phyloP scores from a whole-genome alignment of 2,888 invertebrate genomes.

The Odiellus spinosus region DNA sequence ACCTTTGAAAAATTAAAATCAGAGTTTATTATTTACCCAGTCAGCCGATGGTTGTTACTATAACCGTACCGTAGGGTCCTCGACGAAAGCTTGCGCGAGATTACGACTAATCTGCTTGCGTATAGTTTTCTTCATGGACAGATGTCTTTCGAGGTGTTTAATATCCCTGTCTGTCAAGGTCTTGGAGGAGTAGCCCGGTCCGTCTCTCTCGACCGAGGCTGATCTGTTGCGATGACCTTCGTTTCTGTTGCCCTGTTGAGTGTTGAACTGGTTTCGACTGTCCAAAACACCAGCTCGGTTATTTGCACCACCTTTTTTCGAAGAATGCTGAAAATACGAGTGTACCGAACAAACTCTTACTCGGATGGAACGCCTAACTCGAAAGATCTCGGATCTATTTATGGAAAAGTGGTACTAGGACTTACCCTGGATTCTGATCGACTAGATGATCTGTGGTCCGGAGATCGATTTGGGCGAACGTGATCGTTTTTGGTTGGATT shows the following conservation, averaged over 20 bases:
- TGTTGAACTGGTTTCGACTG: background rate
- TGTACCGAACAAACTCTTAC: too few relatives aligned
- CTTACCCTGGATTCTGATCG: too few relatives aligned
- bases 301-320: background rate
- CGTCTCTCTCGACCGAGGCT: background rate
- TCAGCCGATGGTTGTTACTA: background rate
- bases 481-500: too few relatives aligned
- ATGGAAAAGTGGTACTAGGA: too few relatives aligned
- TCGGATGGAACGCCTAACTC: too few relatives aligned
- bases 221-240: constrained; percentile 1
- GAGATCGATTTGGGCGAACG: too few relatives aligned
- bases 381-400: too few relatives aligned
- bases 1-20: background rate
- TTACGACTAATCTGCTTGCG: constrained; percentile 71
- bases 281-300: background rate
- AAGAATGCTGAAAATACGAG: background rate
- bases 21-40: too few relatives aligned
- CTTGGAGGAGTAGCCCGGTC: constrained; percentile 10
- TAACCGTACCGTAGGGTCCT: constrained; percentile 8
- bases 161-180: constrained; percentile 30
- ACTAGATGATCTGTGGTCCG: too few relatives aligned
- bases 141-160: constrained; percentile 57
- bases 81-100: constrained; percentile 42
- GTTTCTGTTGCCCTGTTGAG: background rate
- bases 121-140: constrained; percentile 74